A percentile compares a stretch with the other conserved stretches of the same genome.
These are phyloP conservation scores for Chaetodon trifascialis DNA, from an alignment of 2,113 vertebrate species.

Conservation along the genomic window DNA sequence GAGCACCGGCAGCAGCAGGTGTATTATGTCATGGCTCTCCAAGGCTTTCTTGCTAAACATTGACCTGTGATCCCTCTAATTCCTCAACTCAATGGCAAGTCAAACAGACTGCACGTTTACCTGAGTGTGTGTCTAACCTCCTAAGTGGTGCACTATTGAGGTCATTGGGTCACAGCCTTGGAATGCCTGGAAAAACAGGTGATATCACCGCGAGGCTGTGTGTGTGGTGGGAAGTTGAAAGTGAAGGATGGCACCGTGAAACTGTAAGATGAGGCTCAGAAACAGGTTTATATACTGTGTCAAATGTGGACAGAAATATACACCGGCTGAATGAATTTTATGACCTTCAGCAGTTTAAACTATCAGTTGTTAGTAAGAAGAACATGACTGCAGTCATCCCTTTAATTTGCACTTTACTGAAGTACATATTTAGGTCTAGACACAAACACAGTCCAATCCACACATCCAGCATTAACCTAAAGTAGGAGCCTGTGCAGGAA, in stretches of 20 bases:
- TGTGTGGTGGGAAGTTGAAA: not conserved
- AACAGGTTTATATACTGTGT: not conserved
- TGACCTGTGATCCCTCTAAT: constrained; percentile 62
- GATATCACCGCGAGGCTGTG: constrained; percentile 34
- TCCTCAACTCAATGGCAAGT: constrained; percentile 59
- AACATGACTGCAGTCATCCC: not conserved
- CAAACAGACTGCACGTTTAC: constrained; percentile 57
- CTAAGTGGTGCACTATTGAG: constrained; percentile 44
- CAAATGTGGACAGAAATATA: not conserved
- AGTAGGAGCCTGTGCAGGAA: not conserved
- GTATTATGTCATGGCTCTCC: constrained; percentile 57
- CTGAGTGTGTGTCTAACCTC: constrained; percentile 58
- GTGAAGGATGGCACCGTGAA: not conserved
- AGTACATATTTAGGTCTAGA: not conserved
- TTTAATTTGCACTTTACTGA: not conserved
- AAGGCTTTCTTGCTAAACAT: constrained; percentile 48
- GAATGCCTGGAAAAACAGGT: constrained; percentile 67
- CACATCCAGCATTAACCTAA: not conserved
- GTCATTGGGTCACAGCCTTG: constrained; percentile 60
- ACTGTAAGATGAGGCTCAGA: not conserved
- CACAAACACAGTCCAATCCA: not conserved
- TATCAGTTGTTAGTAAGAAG: not conserved
- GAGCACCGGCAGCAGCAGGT: constrained; percentile 43
- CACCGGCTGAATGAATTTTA: not conserved
- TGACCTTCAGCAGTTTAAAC: constrained; percentile 1